These are phyloP conservation scores for Globia sparganii DNA, from an alignment of 2,888 invertebrate genomes.

Conservation along the genomic window DNA sequence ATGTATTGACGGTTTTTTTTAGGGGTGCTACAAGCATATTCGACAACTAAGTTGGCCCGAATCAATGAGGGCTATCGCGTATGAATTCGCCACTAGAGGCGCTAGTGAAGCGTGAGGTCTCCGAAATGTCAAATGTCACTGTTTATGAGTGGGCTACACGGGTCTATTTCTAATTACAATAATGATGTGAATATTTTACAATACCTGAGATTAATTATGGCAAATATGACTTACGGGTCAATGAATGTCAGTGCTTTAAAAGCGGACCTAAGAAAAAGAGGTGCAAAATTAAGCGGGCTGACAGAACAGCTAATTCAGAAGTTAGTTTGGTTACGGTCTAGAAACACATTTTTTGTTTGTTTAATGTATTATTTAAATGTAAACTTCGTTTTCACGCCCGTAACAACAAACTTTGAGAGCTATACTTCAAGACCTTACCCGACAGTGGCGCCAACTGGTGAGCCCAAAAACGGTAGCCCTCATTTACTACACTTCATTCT, in stretches of 20 bases:
- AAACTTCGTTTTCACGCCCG: not conserved
- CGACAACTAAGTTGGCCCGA: not conserved
- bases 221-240: not conserved
- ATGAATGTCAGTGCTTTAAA: not conserved
- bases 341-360: not conserved
- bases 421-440: not conserved
- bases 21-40: not conserved
- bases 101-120: not conserved
- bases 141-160: not conserved
- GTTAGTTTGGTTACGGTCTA: not conserved
- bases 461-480: not conserved
- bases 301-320: not conserved
- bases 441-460: not conserved
- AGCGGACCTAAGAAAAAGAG: not conserved
- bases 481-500: not conserved
- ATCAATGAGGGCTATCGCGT: not conserved
- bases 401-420: not conserved
- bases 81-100: not conserved
- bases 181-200: not conserved
- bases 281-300: not conserved
- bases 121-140: not conserved
- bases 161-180: not conserved
- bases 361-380: not conserved
- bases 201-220: not conserved
- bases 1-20: slow-evolving; percentile 41